Percentiles rank a stretch among this genome's conserved stretches.
phyloP scores from a whole-genome alignment of 2,113 vertebrate species.

The Cyanocitta stelleri region DNA sequence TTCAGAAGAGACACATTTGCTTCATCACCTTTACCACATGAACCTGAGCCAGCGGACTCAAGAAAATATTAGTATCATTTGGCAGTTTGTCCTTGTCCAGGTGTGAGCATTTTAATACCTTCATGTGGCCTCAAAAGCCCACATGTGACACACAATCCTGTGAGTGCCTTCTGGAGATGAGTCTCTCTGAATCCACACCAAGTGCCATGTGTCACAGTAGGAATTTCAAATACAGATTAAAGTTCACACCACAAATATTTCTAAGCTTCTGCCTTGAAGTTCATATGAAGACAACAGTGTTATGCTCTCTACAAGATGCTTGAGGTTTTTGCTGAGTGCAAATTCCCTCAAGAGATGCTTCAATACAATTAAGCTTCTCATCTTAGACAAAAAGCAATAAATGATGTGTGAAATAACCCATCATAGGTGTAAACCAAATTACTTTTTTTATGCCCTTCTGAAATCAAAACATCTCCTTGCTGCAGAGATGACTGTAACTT shows the following conservation, averaged over 20 bases:
- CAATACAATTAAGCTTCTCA: neutral
- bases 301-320: neutral
- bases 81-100: neutral
- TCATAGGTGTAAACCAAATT: neutral
- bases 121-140: neutral
- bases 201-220: neutral
- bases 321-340: neutral
- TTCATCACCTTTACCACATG: neutral
- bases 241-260: neutral
- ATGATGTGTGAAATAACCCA: neutral
- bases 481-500: neutral
- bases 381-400: neutral
- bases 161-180: neutral
- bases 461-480: neutral
- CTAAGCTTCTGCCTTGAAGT: neutral
- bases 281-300: neutral
- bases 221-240: neutral
- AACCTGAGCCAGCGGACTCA: neutral
- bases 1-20: neutral
- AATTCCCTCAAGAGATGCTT: neutral
- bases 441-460: neutral
- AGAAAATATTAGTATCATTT: neutral
- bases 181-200: neutral
- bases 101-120: neutral
- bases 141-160: fast-evolving